phyloP scores from a whole-genome alignment of 2,888 invertebrate species.

The Hoplodrina blanda region DNA sequence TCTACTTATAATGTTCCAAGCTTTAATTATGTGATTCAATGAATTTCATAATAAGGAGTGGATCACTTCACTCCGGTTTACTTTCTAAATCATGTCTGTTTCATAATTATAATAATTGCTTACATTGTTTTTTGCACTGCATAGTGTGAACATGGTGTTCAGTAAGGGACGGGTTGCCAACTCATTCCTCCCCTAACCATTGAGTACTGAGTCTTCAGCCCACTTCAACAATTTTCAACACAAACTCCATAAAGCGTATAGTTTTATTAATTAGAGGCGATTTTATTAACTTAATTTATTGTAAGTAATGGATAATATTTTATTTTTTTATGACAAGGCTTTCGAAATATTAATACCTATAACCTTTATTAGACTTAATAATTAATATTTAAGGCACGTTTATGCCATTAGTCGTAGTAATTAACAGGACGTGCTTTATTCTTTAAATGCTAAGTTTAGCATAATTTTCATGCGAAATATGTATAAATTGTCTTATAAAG shows the following conservation, averaged over 20 bases:
- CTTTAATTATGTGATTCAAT: too few species aligned
- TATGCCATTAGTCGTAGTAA: constrained; percentile 4
- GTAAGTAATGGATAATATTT: neutral
- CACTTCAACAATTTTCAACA: constrained; percentile 4
- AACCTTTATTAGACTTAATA: neutral
- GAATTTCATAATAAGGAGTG: too few species aligned
- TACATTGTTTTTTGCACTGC: neutral
- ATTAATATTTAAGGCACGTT: constrained; percentile 5
- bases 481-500: constrained; percentile 2
- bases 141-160: neutral
- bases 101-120: too few species aligned
- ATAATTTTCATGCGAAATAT: neutral
- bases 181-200: constrained; percentile 1
- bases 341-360: neutral
- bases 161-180: neutral
- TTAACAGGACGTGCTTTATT: constrained; percentile 4
- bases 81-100: too few species aligned
- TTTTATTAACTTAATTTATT: neutral
- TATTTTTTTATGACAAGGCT: neutral
- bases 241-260: neutral
- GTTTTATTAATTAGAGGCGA: neutral
- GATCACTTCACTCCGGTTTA: too few species aligned
- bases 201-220: constrained; percentile 1
- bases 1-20: neutral
- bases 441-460: neutral